Evolutionary conservation across 2,113 vertebrate genomes (phyloP).

Genomic region (Enhydra lutris): DNA sequence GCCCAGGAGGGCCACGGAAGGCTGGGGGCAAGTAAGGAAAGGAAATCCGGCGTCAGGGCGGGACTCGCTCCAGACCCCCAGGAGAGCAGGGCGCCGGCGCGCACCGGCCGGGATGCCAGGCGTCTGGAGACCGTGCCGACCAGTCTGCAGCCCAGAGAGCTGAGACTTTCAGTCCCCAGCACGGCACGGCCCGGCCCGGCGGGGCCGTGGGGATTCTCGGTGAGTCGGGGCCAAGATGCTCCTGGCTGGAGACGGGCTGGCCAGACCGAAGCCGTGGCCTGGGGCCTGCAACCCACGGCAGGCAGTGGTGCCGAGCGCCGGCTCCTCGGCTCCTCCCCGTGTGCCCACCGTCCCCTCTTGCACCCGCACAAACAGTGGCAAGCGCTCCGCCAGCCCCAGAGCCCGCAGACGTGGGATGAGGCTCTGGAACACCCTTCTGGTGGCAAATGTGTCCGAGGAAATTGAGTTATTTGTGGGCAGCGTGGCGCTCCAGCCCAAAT

Average conservation of each 20-base stretch:
- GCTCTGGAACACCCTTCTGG: too few relatives aligned
- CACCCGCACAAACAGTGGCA: not conserved
- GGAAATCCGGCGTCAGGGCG: fast-evolving
- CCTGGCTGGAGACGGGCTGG: not conserved
- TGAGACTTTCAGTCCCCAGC: not conserved
- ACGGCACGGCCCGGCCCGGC: fast-evolving
- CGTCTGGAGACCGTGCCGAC: not conserved
- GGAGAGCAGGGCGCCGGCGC: not conserved
- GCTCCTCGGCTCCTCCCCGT: not conserved
- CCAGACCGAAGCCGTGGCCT: fast-evolving
- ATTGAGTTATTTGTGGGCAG: fast-evolving
- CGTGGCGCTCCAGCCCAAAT: not conserved
- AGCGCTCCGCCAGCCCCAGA: not conserved
- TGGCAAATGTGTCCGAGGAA: not conserved
- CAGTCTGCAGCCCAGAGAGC: not conserved
- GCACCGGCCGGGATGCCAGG: fast-evolving
- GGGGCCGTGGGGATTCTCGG: fast-evolving
- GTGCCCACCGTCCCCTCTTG: fast-evolving
- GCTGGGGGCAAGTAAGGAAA: not conserved
- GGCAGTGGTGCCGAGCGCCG: fast-evolving
- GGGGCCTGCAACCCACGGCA: not conserved
- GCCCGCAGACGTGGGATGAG: not conserved
- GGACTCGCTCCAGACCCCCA: not conserved
- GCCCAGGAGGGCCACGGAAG: not conserved
- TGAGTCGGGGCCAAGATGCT: not conserved